Base-by-base conservation (phyloP, 2,888 invertebrate species). In the Exephanes ischioxanthus region DNA sequence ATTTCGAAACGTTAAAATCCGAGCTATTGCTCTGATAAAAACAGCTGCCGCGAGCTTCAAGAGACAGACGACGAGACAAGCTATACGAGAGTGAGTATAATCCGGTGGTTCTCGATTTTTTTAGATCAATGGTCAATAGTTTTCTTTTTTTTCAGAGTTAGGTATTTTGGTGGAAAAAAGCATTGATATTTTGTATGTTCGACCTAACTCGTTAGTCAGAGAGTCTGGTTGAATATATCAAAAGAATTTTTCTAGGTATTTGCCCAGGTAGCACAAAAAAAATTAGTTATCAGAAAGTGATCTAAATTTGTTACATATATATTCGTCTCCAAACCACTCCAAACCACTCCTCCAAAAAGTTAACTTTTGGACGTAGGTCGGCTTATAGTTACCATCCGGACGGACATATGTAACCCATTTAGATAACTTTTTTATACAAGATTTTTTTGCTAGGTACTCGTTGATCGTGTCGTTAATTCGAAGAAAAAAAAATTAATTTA, bases 21-120 rank as follows among this genome's bases (percentile, higher is more conserved):
- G 96, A 90, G 96, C 96, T 0, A 94, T 95, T 86, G 95, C 95
- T 53, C 94, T 97, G n/a, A 95, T 96, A 87, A 94, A 94, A 77
- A 96, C 96, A 85, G 97, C 96, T 2, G 95, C 95, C 72, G 95
- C 96, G 77, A 94, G 95, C 55, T 96, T 95, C 87, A 94, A 94
- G 51, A 94, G 94, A n/a, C 94, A 94, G 0, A 95, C 96, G 75
- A 86, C 77, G 1, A 91, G 85, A 63, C 90, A 89, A 80, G 93
- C 93, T 0, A 90, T 90, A 11, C 86, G 89, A 87, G 90, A 91
- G 90, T 90, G 70, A 84, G 88, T 79, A 22, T 0, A 45, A 7
- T 48, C 66, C 16, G 51, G 30, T 11, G 58, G 9, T 51, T 4
- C 16, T 51, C 16, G 51, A 53, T 16, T 55, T 37, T 37, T 70